Conservation (phyloP, 2,888 invertebrate genomes). For the Diplolepis rosae region DNA sequence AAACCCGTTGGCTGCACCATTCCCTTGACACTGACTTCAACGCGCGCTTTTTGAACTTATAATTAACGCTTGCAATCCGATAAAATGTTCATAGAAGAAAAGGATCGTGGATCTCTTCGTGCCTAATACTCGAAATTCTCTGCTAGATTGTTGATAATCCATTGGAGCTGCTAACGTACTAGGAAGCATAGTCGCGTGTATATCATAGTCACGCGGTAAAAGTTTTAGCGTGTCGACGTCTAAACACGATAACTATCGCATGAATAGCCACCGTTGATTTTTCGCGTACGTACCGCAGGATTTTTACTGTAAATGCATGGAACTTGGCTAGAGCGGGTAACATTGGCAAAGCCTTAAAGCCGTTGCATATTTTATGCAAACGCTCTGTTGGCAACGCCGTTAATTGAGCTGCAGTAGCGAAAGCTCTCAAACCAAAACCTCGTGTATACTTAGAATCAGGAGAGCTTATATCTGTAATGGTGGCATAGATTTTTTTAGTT, state of each 20-base stretch:
- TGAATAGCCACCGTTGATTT: slow-evolving; percentile 46
- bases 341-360: slow-evolving; percentile 46
- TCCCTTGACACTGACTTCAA: slow-evolving; percentile 27
- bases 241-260: slow-evolving; percentile 39
- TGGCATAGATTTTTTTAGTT: neutral
- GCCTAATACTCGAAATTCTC: slow-evolving; percentile 30
- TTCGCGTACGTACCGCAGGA: slow-evolving; percentile 43
- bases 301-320: slow-evolving; percentile 42
- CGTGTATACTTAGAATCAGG: slow-evolving; percentile 31
- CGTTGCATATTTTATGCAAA: slow-evolving; percentile 57
- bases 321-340: slow-evolving; percentile 41
- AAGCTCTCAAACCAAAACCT: slow-evolving; percentile 48
- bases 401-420: slow-evolving; percentile 52
- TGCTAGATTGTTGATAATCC: slow-evolving; percentile 28
- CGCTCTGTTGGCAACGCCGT: slow-evolving; percentile 46
- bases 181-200: slow-evolving; percentile 31
- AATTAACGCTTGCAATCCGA: slow-evolving; percentile 23
- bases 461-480: slow-evolving; percentile 8
- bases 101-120: slow-evolving; percentile 10
- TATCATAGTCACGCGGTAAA: slow-evolving; percentile 31
- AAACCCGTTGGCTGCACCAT: slow-evolving; percentile 14
- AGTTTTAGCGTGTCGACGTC: slow-evolving; percentile 30
- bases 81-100: slow-evolving; percentile 3
- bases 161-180: slow-evolving; percentile 16
- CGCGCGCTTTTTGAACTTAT: slow-evolving; percentile 3